Conservation (phyloP, 2,797 vertebrate species). For the Chelon labrosus region DNA sequence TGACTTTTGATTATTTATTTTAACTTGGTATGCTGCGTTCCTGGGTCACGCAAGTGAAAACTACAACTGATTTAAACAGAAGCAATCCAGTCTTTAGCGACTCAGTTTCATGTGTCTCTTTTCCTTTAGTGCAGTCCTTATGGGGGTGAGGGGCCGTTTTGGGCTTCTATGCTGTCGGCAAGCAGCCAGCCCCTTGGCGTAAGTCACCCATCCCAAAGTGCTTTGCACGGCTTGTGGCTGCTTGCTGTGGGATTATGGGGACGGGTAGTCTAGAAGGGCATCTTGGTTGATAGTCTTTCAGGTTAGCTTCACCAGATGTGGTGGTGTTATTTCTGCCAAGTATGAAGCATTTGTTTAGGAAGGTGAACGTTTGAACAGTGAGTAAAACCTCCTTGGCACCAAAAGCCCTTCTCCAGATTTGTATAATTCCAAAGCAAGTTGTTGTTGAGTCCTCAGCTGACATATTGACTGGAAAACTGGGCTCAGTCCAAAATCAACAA, state of each 20-base stretch:
- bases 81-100: conserved; percentile 33
- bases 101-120: conserved; percentile 72
- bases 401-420: conserved; percentile 19
- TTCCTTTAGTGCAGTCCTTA: conserved; percentile 84
- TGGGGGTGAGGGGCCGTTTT: conserved; percentile 83
- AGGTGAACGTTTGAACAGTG: conserved; percentile 14
- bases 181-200: conserved; percentile 83
- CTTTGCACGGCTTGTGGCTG: conserved; percentile 86
- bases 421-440: conserved; percentile 41
- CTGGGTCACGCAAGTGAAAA: conserved; percentile 21
- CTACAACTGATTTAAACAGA: neutral
- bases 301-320: neutral
- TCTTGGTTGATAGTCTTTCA: neutral
- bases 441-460: conserved; percentile 35
- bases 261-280: conserved; percentile 7
- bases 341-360: conserved; percentile 6
- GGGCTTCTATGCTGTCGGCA: conserved; percentile 81
- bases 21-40: neutral
- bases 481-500: conserved; percentile 48
- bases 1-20: neutral
- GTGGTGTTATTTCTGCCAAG: conserved; percentile 11
- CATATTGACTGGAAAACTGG: conserved; percentile 45
- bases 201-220: conserved; percentile 82
- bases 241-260: conserved; percentile 67
- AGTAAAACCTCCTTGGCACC: conserved; percentile 10